Conservation (phyloP, 2,888 invertebrate species). For the Erynnis tages region DNA sequence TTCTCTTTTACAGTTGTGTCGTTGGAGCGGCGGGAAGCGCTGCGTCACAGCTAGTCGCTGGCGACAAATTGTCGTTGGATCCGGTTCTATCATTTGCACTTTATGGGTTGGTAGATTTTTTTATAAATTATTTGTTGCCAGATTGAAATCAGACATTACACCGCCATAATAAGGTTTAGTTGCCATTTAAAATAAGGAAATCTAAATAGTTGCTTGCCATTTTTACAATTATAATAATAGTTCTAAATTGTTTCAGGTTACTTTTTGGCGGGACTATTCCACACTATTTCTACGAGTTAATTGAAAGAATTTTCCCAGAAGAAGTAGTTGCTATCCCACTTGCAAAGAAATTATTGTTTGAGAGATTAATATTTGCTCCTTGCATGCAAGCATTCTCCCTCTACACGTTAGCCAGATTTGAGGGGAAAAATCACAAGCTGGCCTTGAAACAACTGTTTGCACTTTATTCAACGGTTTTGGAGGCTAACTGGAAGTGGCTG, state of each 20-base stretch:
- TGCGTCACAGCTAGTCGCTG: slow-evolving; percentile 87
- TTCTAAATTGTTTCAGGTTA: slow-evolving; percentile 69
- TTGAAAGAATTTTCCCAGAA: slow-evolving; percentile 83
- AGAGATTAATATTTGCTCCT: slow-evolving; percentile 87
- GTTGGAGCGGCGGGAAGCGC: slow-evolving; percentile 87
- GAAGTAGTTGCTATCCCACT: slow-evolving; percentile 78
- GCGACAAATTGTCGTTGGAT: slow-evolving; percentile 83
- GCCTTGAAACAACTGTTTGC: slow-evolving; percentile 84
- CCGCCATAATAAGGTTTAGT: no score
- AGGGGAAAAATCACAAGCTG: slow-evolving; percentile 86
- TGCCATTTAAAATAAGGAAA: no score
- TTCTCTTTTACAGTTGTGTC: slow-evolving; percentile 79
- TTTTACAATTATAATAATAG: no score
- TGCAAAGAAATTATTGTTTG: slow-evolving; percentile 84
- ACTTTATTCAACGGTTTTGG: slow-evolving; percentile 84
- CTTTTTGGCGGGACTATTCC: slow-evolving; percentile 91
- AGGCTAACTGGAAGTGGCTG: slow-evolving; percentile 89
- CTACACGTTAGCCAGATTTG: slow-evolving; percentile 87
- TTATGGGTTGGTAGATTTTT: slow-evolving; percentile 84
- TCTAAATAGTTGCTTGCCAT: no score
- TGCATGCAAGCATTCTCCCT: slow-evolving; percentile 87
- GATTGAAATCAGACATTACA: no score
- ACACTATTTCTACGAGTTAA: slow-evolving; percentile 87
- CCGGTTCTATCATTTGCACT: slow-evolving; percentile 87
- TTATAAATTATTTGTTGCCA: no score